phyloP scores from a whole-genome alignment of 1,140 invertebrate species.

The Macrostomum lignano region DNA sequence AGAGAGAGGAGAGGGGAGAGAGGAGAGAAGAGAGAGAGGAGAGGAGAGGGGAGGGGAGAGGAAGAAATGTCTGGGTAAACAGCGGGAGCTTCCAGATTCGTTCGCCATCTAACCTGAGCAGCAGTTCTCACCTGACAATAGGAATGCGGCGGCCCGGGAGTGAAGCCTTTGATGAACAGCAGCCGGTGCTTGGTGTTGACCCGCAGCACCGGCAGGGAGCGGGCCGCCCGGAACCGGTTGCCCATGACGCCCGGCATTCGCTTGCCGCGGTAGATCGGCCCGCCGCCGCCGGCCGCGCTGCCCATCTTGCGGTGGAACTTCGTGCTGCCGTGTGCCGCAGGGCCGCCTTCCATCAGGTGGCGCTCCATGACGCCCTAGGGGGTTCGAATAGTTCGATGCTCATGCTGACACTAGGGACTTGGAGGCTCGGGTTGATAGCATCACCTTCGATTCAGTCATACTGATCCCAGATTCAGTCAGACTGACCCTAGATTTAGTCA shows the following conservation, averaged over 20 bases:
- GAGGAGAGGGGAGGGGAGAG: too few relatives aligned
- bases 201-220: slow-evolving; percentile 37
- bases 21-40: too few relatives aligned
- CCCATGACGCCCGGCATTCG: slow-evolving; percentile 95
- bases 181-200: neutral
- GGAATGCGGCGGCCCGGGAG: neutral
- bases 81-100: too few relatives aligned
- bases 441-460: too few relatives aligned
- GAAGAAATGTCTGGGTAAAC: too few relatives aligned
- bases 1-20: too few relatives aligned
- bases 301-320: slow-evolving; percentile 75
- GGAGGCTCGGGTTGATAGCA: too few relatives aligned
- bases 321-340: slow-evolving; percentile 57
- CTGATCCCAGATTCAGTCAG: too few relatives aligned
- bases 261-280: slow-evolving; percentile 39
- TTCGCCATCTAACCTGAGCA: too few relatives aligned
- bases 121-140: neutral
- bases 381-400: slow-evolving; percentile 60
- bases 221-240: slow-evolving; percentile 35
- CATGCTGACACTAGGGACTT: too few relatives aligned
- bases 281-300: slow-evolving; percentile 41
- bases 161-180: neutral
- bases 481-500: too few relatives aligned
- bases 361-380: slow-evolving; percentile 92
- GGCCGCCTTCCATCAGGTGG: slow-evolving; percentile 75